Evolutionary conservation across 2,888 invertebrate genomes (phyloP), one percentile per base, ranked within the genome.

Genomic region (Pollenia griseotomentosa): DNA sequence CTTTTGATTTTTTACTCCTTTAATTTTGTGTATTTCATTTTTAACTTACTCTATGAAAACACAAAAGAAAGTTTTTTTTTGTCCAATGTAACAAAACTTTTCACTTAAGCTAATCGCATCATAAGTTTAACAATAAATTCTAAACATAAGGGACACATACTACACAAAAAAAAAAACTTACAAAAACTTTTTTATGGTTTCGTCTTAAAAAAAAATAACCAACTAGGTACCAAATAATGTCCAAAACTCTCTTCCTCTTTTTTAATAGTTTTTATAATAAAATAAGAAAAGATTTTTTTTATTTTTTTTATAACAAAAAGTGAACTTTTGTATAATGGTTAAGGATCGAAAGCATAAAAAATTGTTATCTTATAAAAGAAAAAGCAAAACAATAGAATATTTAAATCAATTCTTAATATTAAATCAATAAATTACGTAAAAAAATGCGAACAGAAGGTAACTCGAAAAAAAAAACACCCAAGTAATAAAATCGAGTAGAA

Each of bases 41-140:
- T 12, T 57, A 57, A 33, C 33, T 11, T 57, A 23, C 11, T 48
- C 19, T 63, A 33, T 48, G 2, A 55, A 66, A 51, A 14, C 2
- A 74, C 5, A 23, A 71, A 55, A 57, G 40, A 48, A 53, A 73
- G 61, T 7, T 61, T 82, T 75, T 61, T 77, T 63, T 57, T 65
- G n/a, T 42, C 57, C 59, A 66, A 78, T 33, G 2, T 46, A 61
- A 71, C 73, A 83, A 80, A 86, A 86, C 83, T 86, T 86, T 83
- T 77, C 83, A 83, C 83, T 86, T 83, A 83, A 73, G 71, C 75
- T 86, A 83, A 86, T 81, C 83, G 77, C 55, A 83, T 86, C 80
- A 83, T 66, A 86, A 86, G 77, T 86, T 83, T 75, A 65, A 55
- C 71, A 83, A 83, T 71, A 86, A 81, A 81, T 77, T 83, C 75